Percentiles rank a stretch among this genome's conserved stretches.
These are phyloP conservation scores for Penaeus japonicus DNA, from an alignment of 1,140 invertebrate genomes.

Conservation along the genomic window DNA sequence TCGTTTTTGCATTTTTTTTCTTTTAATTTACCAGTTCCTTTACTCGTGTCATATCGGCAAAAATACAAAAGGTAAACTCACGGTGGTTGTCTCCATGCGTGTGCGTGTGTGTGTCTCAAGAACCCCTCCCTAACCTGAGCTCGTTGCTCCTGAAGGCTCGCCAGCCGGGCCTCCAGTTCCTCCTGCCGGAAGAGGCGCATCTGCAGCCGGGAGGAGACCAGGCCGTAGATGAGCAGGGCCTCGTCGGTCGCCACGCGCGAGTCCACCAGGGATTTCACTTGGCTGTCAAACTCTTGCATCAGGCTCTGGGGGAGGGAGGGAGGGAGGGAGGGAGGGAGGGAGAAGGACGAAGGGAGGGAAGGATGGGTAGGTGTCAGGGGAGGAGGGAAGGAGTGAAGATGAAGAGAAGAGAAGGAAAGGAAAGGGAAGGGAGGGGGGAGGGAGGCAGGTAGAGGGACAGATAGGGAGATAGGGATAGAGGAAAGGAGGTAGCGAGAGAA, in stretches of 20 bases:
- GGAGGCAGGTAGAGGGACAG: no score
- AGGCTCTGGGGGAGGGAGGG: conserved; percentile 9
- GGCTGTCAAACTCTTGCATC: conserved; percentile 48
- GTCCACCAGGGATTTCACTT: conserved; percentile 22
- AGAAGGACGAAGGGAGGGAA: neutral
- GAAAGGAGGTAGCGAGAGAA: no score
- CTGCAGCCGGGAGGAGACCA: neutral
- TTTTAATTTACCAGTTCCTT: no score
- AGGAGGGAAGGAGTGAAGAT: no score
- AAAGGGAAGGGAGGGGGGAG: no score
- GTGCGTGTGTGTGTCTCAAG: no score
- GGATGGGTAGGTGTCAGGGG: neutral
- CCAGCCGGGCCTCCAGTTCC: neutral
- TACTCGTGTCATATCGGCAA: no score
- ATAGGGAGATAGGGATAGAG: no score
- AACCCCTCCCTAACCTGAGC: neutral
- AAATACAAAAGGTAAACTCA: no score
- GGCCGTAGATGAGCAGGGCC: conserved; percentile 26
- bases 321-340: neutral
- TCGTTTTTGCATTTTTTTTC: no score
- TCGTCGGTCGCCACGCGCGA: conserved; percentile 34
- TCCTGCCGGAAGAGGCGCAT: conserved; percentile 19
- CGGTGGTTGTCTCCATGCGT: no score
- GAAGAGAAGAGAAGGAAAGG: no score
- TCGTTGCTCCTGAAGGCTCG: neutral